Evolutionary conservation across 2,113 vertebrate species (phyloP).

Genomic region (Penelope pileata): DNA sequence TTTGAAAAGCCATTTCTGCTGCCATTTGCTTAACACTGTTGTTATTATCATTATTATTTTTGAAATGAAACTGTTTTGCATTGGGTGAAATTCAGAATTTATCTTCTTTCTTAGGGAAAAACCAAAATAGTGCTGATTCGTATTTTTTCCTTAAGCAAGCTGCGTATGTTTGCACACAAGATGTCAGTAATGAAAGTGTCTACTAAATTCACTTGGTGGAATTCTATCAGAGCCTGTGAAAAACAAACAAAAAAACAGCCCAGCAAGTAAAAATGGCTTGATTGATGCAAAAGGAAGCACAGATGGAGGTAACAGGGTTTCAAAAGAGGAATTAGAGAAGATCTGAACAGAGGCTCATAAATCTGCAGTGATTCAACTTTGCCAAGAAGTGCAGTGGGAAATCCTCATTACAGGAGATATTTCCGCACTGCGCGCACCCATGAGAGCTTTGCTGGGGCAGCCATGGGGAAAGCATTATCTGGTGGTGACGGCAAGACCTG

Average conservation of each 20-base stretch:
- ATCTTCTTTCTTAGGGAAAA: neutral
- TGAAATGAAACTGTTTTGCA: neutral
- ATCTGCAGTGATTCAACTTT: slow-evolving; percentile 12
- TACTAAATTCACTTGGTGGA: slow-evolving; percentile 36
- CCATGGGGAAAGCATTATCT: neutral
- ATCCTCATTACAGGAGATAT: neutral
- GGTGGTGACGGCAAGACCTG: neutral
- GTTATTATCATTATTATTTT: neutral
- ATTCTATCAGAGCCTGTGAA: slow-evolving; percentile 3
- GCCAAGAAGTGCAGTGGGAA: slow-evolving; percentile 44
- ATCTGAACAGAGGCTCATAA: neutral
- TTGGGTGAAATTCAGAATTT: neutral
- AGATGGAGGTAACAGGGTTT: slow-evolving; percentile 59
- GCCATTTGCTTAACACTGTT: neutral
- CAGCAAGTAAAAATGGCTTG: slow-evolving; percentile 50
- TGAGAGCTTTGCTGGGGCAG: slow-evolving; percentile 12
- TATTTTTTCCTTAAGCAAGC: slow-evolving; percentile 20
- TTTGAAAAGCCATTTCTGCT: neutral
- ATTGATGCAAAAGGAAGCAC: slow-evolving; percentile 45
- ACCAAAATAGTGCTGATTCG: slow-evolving; percentile 39
- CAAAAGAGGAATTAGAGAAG: slow-evolving; percentile 51
- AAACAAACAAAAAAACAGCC: slow-evolving; percentile 43
- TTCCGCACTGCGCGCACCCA: neutral
- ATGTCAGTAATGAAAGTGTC: slow-evolving; percentile 52
- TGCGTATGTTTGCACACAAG: slow-evolving; percentile 64